Evolutionary conservation across 2,888 invertebrate species (phyloP), one percentile per base, ranked within the genome.

Genomic region (Strigamia maritima): DNA sequence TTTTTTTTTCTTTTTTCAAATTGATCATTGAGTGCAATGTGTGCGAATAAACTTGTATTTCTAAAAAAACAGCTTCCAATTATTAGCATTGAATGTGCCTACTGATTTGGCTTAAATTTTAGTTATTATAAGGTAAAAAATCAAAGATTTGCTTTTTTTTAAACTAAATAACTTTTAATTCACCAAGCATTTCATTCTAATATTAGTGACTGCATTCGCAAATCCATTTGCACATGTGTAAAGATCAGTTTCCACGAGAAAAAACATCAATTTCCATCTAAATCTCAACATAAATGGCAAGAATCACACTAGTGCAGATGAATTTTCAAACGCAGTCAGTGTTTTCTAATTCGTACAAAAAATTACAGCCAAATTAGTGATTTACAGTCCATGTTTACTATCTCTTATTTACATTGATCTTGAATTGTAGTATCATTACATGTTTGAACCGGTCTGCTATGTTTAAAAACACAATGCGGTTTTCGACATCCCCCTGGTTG

Each of bases 401-500:
- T 74, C 31, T 74, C 31, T 74, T 74, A 31, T 74, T 74, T 74
- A 74, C 74, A 74, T 31, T 74, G 74, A 31, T 74, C 74, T 74
- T 74, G 31, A 31, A 74, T 31, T 74, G 31, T 74, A 74, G 76
- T n/a, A 14, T 80, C 76, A 31, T 81, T 81, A 6, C 79, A 79
- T 38, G 78, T 79, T 79, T 85, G 84, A 81, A 84, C 85, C 2
- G 86, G 84, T 81, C 85, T 87, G 85, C 87, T 90, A 86, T 94
- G 94, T 87, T 91, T 88, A 85, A 94, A 95, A 0, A 92, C 91
- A 87, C 95, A 95, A 85, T 93, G 92, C 79, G 92, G 92, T 87
- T 94, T 94, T 83, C 91, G 90, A 85, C 95, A 95, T 1, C 95
- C 95, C 12, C 91, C 90, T 0, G 94, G 93, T 86, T 94, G 94